These are phyloP conservation scores for Ypsolopha scabrella DNA, from an alignment of 2,888 invertebrate species.

Conservation along the genomic window DNA sequence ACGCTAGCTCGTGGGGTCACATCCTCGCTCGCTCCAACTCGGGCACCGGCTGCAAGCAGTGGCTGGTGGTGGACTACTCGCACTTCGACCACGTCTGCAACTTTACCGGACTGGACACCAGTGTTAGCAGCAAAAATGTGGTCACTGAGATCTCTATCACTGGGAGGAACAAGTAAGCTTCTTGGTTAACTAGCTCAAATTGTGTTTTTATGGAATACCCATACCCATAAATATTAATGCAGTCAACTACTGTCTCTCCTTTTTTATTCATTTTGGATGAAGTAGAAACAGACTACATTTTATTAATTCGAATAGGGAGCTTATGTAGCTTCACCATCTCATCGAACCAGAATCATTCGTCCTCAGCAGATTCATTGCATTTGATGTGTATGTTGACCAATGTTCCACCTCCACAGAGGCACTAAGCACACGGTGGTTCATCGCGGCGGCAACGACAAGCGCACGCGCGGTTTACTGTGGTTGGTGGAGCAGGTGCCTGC, in stretches of 20 bases:
- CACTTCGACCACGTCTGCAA: constrained; percentile 49
- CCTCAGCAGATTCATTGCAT: background rate
- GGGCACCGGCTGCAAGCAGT: constrained; percentile 88
- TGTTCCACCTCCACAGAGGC: constrained; percentile 24
- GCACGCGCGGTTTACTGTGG: constrained; percentile 66
- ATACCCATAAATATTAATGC: no score
- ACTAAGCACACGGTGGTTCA: constrained; percentile 51
- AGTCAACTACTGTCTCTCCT: no score
- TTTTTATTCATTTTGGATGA: no score
- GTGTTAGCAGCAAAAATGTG: constrained; percentile 23
- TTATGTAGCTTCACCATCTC: background rate
- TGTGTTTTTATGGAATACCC: no score
- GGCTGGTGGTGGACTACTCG: constrained; percentile 84
- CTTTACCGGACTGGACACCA: constrained; percentile 12
- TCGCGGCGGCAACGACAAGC: constrained; percentile 30
- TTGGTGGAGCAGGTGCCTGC: constrained; percentile 85
- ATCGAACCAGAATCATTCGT: background rate
- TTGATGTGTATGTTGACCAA: background rate
- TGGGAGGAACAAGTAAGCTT: constrained; percentile 32
- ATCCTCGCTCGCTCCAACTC: constrained; percentile 78
- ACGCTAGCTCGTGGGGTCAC: constrained; percentile 80
- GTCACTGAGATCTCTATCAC: constrained; percentile 36
- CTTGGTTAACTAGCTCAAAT: background rate
- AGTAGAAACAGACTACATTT: no score
- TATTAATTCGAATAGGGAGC: background rate